Evolutionary conservation across 2,888 invertebrate species (phyloP).

Genomic region (Watsonalla cultraria): DNA sequence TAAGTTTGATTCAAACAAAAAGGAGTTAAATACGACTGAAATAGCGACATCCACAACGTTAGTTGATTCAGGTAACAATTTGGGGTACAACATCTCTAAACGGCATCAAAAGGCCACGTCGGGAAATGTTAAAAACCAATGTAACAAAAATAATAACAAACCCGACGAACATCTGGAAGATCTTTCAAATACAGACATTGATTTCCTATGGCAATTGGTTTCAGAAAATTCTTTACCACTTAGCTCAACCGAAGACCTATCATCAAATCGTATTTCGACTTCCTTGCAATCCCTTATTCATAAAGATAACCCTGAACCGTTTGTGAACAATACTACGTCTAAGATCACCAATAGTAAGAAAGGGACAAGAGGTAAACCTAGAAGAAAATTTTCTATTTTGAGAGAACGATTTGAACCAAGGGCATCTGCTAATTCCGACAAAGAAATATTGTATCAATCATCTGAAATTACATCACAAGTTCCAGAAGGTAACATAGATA

Average conservation of each 20-base stretch:
- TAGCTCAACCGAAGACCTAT: constrained; percentile 50
- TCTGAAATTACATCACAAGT: constrained; percentile 48
- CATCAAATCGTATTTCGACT: constrained; percentile 56
- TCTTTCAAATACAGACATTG: constrained; percentile 63
- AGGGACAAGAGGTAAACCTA: constrained; percentile 59
- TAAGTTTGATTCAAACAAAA: constrained; percentile 46
- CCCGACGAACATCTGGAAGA: constrained; percentile 48
- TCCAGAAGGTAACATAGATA: constrained; percentile 41
- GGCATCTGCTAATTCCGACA: constrained; percentile 59
- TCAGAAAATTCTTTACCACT: constrained; percentile 54
- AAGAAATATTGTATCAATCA: constrained; percentile 64
- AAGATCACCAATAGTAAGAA: constrained; percentile 65
- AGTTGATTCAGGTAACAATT: constrained; percentile 20
- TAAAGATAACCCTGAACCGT: constrained; percentile 47
- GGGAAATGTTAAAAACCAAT: constrained; percentile 36
- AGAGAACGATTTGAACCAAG: constrained; percentile 79
- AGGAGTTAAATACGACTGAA: constrained; percentile 35
- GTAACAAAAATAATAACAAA: constrained; percentile 46
- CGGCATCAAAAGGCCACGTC: constrained; percentile 43
- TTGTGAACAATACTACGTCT: constrained; percentile 33
- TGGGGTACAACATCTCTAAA: constrained; percentile 41
- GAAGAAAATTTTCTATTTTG: constrained; percentile 78
- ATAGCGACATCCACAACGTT: constrained; percentile 23
- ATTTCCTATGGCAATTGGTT: constrained; percentile 68
- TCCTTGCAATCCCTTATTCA: constrained; percentile 69